A percentile compares a stretch with the other conserved stretches of the same genome.
phyloP scores from a whole-genome alignment of 2,888 invertebrate genomes.

The Agrotis exclamationis region DNA sequence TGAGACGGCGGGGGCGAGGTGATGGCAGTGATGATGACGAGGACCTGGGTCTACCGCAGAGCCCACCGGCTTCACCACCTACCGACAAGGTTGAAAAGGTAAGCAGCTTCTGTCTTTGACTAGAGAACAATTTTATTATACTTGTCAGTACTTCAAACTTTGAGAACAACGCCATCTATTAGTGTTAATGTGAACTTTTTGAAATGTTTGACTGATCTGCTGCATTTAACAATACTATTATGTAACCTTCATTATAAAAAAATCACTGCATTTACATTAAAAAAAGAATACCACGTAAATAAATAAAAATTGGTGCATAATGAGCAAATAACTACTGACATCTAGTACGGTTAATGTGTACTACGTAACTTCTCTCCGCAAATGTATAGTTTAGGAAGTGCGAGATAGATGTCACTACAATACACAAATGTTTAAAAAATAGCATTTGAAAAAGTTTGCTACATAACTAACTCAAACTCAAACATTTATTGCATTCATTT shows the following conservation, averaged over 20 bases:
- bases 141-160: fast-evolving
- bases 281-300: too few species aligned
- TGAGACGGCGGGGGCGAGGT: constrained; percentile 92
- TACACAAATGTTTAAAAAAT: not conserved
- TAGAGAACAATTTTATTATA: too few species aligned
- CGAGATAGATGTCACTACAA: constrained; percentile 28
- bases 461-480: too few species aligned
- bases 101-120: constrained; percentile 28
- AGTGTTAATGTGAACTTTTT: not conserved
- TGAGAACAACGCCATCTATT: constrained; percentile 39
- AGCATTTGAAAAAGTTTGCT: too few species aligned
- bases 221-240: too few species aligned
- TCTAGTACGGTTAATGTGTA: not conserved
- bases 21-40: constrained; percentile 94
- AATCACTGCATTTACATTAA: too few species aligned
- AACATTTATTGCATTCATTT: too few species aligned
- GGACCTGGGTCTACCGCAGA: constrained; percentile 94
- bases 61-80: constrained; percentile 93
- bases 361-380: not conserved
- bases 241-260: too few species aligned
- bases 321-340: constrained; percentile 13
- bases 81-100: constrained; percentile 89
- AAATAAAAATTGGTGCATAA: too few species aligned
- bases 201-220: too few species aligned
- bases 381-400: not conserved